These are phyloP conservation scores for Conomelus anceps DNA, from an alignment of 2,888 invertebrate species.

Conservation along the genomic window DNA sequence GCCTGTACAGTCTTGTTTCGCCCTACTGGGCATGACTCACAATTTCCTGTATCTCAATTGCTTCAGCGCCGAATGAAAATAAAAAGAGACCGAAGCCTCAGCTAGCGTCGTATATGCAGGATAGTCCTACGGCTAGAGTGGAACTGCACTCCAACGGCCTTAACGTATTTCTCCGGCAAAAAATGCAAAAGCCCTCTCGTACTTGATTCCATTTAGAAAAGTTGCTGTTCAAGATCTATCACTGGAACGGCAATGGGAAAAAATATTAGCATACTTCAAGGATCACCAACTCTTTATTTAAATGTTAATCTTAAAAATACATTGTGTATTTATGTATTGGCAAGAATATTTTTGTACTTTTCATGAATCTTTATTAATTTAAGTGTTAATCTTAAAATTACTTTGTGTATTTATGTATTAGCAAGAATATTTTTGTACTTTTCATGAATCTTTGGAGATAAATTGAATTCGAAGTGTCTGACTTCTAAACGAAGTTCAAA, in stretches of 20 bases:
- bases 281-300: not conserved
- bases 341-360: no score
- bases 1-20: not conserved
- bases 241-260: not conserved
- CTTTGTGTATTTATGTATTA: no score
- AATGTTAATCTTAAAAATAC: not conserved
- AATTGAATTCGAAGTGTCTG: no score
- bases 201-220: not conserved
- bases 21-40: slow-evolving; percentile 9
- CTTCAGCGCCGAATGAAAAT: not conserved
- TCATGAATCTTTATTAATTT: no score
- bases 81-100: not conserved
- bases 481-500: no score
- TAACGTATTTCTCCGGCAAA: not conserved
- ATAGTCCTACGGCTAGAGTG: no score
- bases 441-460: no score
- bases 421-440: no score
- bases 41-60: not conserved
- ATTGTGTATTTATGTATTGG: no score
- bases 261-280: not conserved
- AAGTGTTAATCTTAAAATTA: no score
- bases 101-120: not conserved
- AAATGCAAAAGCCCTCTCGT: not conserved
- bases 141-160: not conserved
- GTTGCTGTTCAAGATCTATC: not conserved